Evolutionary conservation across 2,113 vertebrate genomes (phyloP).

Genomic region (Platycercus adscitus): DNA sequence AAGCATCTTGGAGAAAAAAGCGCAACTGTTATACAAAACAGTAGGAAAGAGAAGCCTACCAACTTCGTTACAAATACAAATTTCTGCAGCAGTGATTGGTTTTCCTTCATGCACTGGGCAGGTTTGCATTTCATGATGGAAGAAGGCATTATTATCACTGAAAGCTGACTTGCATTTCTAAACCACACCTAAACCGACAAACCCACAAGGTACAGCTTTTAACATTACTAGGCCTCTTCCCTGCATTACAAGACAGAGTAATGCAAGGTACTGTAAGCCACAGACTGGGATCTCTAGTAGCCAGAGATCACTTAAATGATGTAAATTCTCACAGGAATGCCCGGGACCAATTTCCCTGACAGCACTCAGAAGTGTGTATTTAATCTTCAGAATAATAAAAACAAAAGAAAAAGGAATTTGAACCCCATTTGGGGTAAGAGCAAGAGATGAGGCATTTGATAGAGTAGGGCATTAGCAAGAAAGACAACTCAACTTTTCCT

Average conservation of each 20-base stretch:
- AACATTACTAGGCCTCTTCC: not conserved
- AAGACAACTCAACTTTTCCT: not conserved
- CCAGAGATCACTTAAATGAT: not conserved
- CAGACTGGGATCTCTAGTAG: not conserved
- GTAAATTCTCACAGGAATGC: not conserved
- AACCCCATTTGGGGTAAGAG: not conserved
- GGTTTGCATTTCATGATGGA: not conserved
- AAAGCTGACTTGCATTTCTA: not conserved
- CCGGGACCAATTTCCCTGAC: not conserved
- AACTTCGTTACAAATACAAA: not conserved
- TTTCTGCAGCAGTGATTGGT: not conserved
- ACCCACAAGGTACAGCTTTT: not conserved
- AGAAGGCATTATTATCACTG: not conserved
- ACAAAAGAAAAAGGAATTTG: not conserved
- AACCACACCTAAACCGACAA: not conserved
- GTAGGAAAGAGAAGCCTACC: not conserved
- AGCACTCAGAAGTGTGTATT: not conserved
- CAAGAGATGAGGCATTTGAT: not conserved
- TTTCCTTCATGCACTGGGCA: not conserved
- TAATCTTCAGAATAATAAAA: not conserved
- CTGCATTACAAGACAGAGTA: not conserved
- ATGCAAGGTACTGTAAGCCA: not conserved
- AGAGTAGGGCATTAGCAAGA: not conserved
- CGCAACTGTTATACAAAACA: not conserved
- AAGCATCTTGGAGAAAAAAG: not conserved